Base-by-base conservation (phyloP, 1,140 invertebrate species). In the Drosophila takahashii region DNA sequence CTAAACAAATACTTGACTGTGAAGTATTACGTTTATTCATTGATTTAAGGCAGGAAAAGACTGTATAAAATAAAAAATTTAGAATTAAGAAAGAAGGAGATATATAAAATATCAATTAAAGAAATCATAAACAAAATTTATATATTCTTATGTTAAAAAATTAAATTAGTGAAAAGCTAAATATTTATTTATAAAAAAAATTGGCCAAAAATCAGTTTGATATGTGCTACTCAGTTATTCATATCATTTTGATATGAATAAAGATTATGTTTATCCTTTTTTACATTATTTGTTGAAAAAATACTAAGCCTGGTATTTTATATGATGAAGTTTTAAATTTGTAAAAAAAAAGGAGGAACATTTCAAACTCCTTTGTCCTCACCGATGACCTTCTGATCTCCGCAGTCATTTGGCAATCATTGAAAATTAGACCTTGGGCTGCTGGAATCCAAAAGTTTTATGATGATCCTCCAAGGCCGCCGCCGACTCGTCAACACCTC, bases 401-500 rank as follows among this genome's bases (percentile, higher is more conserved):
- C n/a, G 8, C 9, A 39, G 51, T 9, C 51, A 26, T 41, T 27
- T 32, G 6, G 22, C n/a, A 34, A 41, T 50, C 18, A 64, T 64
- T 32, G 10, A 1, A 50, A 16, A 16, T 18, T 6, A 9, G 36
- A 3, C 60, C 64, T 29, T 51, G 29, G 6, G 29, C 39, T 39
- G 3, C 8, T 45, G 11, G 22, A 61, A 45, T 45, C 9, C 36
- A 42, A 67, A 52, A 11, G 51, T 51, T 42, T 65, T 22, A 22
- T 22, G 22, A 67, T 36, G 44, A 16, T 18, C 36, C 29, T 48
- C 4, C 62, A 66, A 66, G 62, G 58, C 15, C 48, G 29, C 15
- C 48, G 29, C 18, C 57, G 3, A 3, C 22, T 52, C 62, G 64
- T 85, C 69, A 79, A 84, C 81, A 86, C 81, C 81, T 80, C 51